Evolutionary conservation across 2,113 vertebrate genomes (phyloP), one percentile per base, ranked within the genome.

Genomic region (Charadrius vociferus): DNA sequence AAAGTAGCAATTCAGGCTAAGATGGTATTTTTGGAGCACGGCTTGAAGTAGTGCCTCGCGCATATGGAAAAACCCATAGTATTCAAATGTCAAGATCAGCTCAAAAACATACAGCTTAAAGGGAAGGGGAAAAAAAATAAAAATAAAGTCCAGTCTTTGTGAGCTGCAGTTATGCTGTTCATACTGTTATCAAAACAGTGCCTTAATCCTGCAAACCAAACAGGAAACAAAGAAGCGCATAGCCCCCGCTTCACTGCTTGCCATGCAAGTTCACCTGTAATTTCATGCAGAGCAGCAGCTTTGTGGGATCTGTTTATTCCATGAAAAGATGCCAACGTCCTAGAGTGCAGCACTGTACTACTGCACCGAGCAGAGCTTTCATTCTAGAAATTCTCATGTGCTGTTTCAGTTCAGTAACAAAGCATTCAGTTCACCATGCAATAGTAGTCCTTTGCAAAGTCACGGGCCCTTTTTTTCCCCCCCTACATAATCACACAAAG

Each of bases 191-290:
- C 87, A 96, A 97, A 93, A 96, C 78, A 96, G 70, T 45, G 55
- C 86, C 83, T 73, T 95, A 96, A 94, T 79, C 77, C 86, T 62
- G 86, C 81, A 88, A 95, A 85, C 62, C 87, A 88, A 97, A 95
- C 87, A 89, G 91, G 95, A 97, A 98, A 97, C 98, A 92, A 97
- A 98, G 95, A 96, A 65, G 66, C 86, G 47, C 93, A 72, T 30
- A 95, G 77, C 78, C 84, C 70, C 36, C 3, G 50, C 91, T 88
- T 68, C 21, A 66, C 75, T 59, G 77, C 34, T 94, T 67, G 82
- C 80, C 43, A 65, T 53, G 77, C 70, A 90, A 97, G 90, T 93
- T 91, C 88, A 96, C 94, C 96, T 97, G 88, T 83, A 85, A 97
- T 97, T 97, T 96, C 95, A 79, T 26, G 58, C 65, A 88, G 80